These are phyloP conservation scores for Heliconius aoede DNA, from an alignment of 2,888 invertebrate genomes.

Conservation along the genomic window DNA sequence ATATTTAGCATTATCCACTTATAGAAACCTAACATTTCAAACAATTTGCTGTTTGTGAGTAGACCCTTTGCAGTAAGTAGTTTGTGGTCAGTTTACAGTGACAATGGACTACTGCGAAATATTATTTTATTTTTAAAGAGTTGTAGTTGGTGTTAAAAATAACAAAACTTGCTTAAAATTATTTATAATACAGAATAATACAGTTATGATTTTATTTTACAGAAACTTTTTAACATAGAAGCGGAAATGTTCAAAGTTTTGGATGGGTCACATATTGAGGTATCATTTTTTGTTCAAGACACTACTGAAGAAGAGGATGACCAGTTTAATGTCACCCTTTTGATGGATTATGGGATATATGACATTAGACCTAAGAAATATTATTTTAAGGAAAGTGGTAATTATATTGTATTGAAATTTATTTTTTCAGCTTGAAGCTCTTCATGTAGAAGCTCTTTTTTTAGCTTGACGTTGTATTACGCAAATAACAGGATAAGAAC, in stretches of 20 bases:
- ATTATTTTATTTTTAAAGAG: too few relatives aligned
- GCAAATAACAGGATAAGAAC: too few relatives aligned
- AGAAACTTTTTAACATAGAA: constrained; percentile 65
- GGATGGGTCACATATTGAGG: constrained; percentile 70
- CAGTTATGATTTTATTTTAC: not conserved
- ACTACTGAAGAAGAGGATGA: constrained; percentile 59
- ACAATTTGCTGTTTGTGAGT: too few relatives aligned
- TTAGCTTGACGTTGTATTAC: too few relatives aligned
- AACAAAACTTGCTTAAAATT: not conserved
- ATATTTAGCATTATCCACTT: too few relatives aligned
- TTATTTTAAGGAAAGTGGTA: constrained; percentile 63
- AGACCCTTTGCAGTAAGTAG: too few relatives aligned
- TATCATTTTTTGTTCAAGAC: constrained; percentile 59
- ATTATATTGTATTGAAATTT: constrained; percentile 31
- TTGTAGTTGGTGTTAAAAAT: not conserved
- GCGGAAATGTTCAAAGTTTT: constrained; percentile 65
- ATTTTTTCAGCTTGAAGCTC: not conserved
- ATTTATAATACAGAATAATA: not conserved
- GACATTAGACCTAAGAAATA: constrained; percentile 69
- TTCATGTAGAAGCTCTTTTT: too few relatives aligned
- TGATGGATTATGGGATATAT: constrained; percentile 68
- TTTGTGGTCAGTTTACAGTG: too few relatives aligned
- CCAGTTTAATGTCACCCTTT: constrained; percentile 57
- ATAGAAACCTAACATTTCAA: too few relatives aligned
- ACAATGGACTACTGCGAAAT: too few relatives aligned